Percentiles rank a stretch among this genome's conserved stretches.
Conservation (phyloP, 1,140 invertebrate genomes). For the Piezodorus guildinii region DNA sequence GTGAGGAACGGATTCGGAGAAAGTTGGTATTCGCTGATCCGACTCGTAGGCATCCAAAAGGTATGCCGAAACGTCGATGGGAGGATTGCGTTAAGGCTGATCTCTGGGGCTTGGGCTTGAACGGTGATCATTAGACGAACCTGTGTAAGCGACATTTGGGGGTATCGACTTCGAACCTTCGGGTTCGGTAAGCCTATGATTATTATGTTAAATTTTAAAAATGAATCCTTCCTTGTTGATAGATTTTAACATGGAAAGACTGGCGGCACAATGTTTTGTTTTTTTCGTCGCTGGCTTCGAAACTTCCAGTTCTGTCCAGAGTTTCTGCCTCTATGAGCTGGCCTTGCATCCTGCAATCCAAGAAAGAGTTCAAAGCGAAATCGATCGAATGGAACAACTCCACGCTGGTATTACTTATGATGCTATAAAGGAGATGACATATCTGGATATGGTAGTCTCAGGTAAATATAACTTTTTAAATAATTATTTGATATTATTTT, state of each 20-base stretch:
- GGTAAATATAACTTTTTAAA: constrained; percentile 32
- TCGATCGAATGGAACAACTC: constrained; percentile 35
- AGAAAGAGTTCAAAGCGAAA: constrained; percentile 42
- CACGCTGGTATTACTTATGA: constrained; percentile 42
- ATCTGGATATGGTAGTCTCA: constrained; percentile 42
- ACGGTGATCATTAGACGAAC: too few species aligned
- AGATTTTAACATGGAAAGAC: constrained; percentile 19
- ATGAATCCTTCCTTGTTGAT: not conserved
- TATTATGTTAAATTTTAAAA: not conserved
- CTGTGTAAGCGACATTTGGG: too few species aligned
- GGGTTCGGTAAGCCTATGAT: too few species aligned
- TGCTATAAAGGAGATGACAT: constrained; percentile 39
- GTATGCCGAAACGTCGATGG: too few species aligned
- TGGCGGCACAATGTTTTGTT: constrained; percentile 34
- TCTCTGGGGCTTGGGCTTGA: too few species aligned
- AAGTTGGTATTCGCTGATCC: too few species aligned
- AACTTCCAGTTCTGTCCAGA: constrained; percentile 44
- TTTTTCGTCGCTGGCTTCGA: constrained; percentile 49
- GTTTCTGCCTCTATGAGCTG: constrained; percentile 43
- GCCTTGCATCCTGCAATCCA: constrained; percentile 47
- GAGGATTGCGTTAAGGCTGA: too few species aligned
- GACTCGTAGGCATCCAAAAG: too few species aligned
- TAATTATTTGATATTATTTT: too few species aligned
- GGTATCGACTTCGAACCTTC: too few species aligned
- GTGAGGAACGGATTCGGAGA: too few species aligned